Base-by-base conservation (phyloP, 2,888 invertebrate species). In the Morpho achilles region DNA sequence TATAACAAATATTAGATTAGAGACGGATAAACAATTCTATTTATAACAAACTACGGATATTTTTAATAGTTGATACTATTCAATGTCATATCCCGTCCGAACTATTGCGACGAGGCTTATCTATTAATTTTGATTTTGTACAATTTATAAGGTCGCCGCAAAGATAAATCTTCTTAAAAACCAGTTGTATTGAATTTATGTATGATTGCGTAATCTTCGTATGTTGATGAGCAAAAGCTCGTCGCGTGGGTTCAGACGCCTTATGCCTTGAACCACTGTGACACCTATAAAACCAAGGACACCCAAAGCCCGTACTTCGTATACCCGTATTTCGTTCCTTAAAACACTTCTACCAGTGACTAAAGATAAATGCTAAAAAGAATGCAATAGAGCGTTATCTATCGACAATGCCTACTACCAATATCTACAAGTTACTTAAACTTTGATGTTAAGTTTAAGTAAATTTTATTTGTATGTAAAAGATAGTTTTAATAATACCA, bases 241-340 rank as follows among this genome's bases (percentile, higher is more conserved):
- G 71, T 67, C 68, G 79, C 75, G 84, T 87, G 82, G 83, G 80
- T 67, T 69, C 68, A 69, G 63, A 60, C 59, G 67, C 68, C 72
- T 74, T 69, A 62, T 64, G 67, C 68, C 70, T 69, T 73, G 70
- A 74, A 76, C 72, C 70, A 73, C 67, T 67, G 69, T 73, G 76
- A 77, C 77, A 78, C 68, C 78, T 73, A 84, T 80, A 83, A 84
- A 83, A 73, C 67, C 81, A 86, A 87, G 87, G 86, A 77, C 82
- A 62, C 49, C 54, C 58, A 68, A 64, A 63, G 64, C 32, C 32
- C 32, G 32, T 16, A 16, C 16, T 16, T 16, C 16, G 16, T 16
- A 16, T 16, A 16, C 32, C 32, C 32, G 32, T 32, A 32, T 32
- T 32, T 32, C 32, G 1, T 5, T 32, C 3, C 32, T 32, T 5